A percentile compares a stretch with the other conserved stretches of the same genome.
Conservation (phyloP, 2,888 invertebrate genomes). For the Andrena minutula region DNA sequence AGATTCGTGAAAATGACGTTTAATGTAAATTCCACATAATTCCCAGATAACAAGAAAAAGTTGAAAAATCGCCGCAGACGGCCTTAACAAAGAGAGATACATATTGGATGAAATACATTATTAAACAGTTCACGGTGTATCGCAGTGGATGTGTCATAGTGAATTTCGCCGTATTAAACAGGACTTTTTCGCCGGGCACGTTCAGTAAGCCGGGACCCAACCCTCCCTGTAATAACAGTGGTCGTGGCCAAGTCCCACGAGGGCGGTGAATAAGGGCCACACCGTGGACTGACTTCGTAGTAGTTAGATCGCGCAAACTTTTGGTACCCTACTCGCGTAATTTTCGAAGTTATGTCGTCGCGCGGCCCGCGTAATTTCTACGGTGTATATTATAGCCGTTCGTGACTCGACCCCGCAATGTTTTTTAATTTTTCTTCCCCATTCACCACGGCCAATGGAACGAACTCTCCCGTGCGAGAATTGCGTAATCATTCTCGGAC, state of each 20-base stretch:
- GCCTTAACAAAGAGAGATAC: constrained; percentile 54
- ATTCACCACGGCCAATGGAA: constrained; percentile 6
- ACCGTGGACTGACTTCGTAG: constrained; percentile 79
- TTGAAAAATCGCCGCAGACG: constrained; percentile 10
- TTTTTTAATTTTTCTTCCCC: constrained; percentile 67
- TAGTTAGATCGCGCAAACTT: constrained; percentile 74
- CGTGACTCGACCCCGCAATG: constrained; percentile 71
- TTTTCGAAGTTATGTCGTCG: constrained; percentile 74
- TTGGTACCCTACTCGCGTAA: constrained; percentile 74
- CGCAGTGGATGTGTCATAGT: constrained; percentile 59
- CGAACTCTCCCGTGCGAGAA: constrained; percentile 32
- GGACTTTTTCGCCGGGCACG: constrained; percentile 72
- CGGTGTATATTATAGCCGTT: constrained; percentile 73
- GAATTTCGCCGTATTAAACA: constrained; percentile 72
- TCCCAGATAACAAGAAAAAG: background rate
- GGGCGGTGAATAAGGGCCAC: constrained; percentile 78
- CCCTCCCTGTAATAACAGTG: constrained; percentile 71
- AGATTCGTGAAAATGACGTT: background rate
- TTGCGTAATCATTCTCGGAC: constrained; percentile 50
- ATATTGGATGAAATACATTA: constrained; percentile 60
- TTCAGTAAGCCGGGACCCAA: constrained; percentile 64
- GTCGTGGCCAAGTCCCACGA: constrained; percentile 71
- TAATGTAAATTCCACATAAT: constrained; percentile 1
- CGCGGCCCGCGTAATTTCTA: constrained; percentile 69
- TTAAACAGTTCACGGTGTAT: constrained; percentile 58